These are phyloP conservation scores for Coreius guichenoti DNA, from an alignment of 2,797 vertebrate species.

Conservation along the genomic window DNA sequence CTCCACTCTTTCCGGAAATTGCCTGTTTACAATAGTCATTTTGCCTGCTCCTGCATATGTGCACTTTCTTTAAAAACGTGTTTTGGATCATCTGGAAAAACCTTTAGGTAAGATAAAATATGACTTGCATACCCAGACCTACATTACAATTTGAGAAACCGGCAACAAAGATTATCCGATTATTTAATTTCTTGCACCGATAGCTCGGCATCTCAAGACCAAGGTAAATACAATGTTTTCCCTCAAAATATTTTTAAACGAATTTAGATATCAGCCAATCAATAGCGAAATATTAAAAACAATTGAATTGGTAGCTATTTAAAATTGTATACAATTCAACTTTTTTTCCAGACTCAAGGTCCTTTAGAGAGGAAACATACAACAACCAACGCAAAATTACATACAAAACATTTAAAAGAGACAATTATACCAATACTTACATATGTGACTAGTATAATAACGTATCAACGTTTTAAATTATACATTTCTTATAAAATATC, in stretches of 20 bases:
- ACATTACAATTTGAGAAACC: not conserved
- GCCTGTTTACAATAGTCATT: conserved; percentile 55
- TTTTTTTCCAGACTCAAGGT: too few species aligned
- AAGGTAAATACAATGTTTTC: not conserved
- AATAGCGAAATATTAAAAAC: not conserved
- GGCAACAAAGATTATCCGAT: not conserved
- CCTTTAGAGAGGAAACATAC: too few species aligned
- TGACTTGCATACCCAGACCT: not conserved
- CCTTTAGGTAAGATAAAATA: conserved; percentile 40
- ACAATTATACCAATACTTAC: too few species aligned
- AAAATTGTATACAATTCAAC: not conserved
- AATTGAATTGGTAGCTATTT: not conserved
- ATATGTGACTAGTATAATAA: not conserved
- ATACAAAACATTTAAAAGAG: too few species aligned
- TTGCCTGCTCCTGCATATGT: conserved; percentile 22
- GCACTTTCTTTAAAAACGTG: conserved; percentile 14
- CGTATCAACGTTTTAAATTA: too few species aligned
- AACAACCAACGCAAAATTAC: too few species aligned
- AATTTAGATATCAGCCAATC: not conserved
- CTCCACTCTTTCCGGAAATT: conserved; percentile 58
- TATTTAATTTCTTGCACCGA: not conserved
- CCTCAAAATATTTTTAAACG: not conserved
- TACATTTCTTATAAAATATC: too few species aligned
- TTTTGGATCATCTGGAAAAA: conserved; percentile 10
- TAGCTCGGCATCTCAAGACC: not conserved